Evolutionary conservation across 2,888 invertebrate genomes (phyloP), one percentile per base, ranked within the genome.

Genomic region (Drosophila maculinotata): DNA sequence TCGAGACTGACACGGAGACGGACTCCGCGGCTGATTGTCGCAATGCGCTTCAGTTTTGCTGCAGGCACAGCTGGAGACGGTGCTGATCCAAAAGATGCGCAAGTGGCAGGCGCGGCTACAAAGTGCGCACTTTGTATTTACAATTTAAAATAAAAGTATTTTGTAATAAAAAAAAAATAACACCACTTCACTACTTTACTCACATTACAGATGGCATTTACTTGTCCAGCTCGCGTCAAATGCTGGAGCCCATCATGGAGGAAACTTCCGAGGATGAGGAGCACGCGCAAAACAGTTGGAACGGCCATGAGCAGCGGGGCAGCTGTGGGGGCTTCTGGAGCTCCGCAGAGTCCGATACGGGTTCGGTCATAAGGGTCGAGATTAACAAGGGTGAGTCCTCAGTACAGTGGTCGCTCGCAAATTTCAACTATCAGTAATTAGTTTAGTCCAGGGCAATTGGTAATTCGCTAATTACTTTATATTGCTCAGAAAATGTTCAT

Each of bases 161-260:
- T 36, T 28, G 35, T n/a, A 49, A 47, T 14, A 14, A 9, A 41
- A 42, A 31, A 6, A 17, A 48, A 25, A 39, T 15, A 44, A 30
- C n/a, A 10, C 10, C 23, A 31, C 28, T 8, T 28, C 1, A 12
- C 9, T n/a, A 2, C 4, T n/a, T 25, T 7, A 10, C 3, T 8
- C 5, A n/a, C n/a, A 0, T 64, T 49, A 0, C 72, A 91, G 91
- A 91, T 89, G 91, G 89, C 65, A 82, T 88, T 60, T 91, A 88
- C 64, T 69, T 92, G 62, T 90, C 91, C 47, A 89, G 79, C 45
- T 91, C 91, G 26, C 88, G 91, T 1, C 91, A 90, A 84, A 90
- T 91, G 87, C 93, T 97, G 92, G 97, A 97, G 92, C 97, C 97
- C 23, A 97, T 97, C 90, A 93, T 96, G 87, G 97, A 97, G 92